A percentile compares a stretch with the other conserved stretches of the same genome.
These are phyloP conservation scores for Falcunculus frontatus DNA, from an alignment of 2,113 vertebrate species.

Conservation along the genomic window DNA sequence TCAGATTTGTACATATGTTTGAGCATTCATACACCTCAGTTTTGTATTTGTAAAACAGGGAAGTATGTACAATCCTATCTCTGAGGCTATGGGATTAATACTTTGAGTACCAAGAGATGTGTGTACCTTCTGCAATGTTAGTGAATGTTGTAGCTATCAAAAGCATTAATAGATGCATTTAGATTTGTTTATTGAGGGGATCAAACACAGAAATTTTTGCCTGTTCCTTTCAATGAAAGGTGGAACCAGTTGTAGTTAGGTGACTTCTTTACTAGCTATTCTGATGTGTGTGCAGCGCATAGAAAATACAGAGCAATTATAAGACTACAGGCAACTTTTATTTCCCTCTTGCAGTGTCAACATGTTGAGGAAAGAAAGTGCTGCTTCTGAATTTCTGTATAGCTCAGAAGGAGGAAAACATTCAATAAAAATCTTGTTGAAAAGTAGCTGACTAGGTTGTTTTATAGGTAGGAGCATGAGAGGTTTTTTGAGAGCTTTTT, in stretches of 20 bases:
- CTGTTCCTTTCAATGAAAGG: background rate
- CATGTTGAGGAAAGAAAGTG: background rate
- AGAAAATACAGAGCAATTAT: background rate
- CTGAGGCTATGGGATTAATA: background rate
- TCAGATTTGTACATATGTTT: background rate
- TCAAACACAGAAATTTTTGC: background rate
- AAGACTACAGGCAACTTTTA: background rate
- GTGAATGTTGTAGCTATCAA: background rate
- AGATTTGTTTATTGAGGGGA: background rate
- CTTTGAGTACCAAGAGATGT: background rate
- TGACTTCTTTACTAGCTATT: background rate
- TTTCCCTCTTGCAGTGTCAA: background rate
- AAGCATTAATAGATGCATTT: background rate
- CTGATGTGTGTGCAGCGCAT: rapidly evolving
- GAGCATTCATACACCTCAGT: background rate
- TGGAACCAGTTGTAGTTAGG: background rate
- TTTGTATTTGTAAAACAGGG: background rate
- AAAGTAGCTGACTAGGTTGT: background rate
- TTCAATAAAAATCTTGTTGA: background rate
- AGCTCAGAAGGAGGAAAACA: background rate
- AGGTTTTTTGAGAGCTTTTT: background rate
- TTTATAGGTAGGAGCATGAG: background rate
- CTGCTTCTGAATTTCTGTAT: background rate
- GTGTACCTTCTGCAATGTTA: background rate
- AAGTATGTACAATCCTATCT: background rate